Evolutionary conservation across 2,797 vertebrate species (phyloP).

Genomic region (Anniella stebbinsi): DNA sequence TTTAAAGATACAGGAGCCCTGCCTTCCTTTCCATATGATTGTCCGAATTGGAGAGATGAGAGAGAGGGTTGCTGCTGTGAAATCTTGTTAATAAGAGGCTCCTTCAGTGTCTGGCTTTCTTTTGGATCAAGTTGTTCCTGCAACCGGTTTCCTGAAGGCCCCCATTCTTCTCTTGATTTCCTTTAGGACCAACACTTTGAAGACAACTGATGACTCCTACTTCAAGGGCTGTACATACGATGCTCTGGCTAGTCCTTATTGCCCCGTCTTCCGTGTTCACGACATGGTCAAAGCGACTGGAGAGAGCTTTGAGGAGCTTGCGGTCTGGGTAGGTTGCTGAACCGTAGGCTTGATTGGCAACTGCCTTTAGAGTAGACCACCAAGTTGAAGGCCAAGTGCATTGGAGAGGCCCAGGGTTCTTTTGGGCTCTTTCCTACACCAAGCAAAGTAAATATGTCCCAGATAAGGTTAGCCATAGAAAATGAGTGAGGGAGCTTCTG

Average conservation of each 20-base stretch:
- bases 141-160: neutral
- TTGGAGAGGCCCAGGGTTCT: neutral
- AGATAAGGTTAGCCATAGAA: no score
- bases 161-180: neutral
- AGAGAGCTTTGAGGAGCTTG: constrained; percentile 74
- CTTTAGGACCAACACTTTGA: constrained; percentile 75
- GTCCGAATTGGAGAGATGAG: no score
- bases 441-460: neutral
- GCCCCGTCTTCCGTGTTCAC: constrained; percentile 77
- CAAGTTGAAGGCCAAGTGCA: neutral
- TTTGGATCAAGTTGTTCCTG: neutral
- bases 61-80: no score
- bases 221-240: constrained; percentile 79
- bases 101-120: neutral
- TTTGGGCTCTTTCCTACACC: neutral
- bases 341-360: neutral
- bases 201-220: constrained; percentile 75
- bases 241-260: constrained; percentile 65
- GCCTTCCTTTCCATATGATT: no score
- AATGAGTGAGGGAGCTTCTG: neutral
- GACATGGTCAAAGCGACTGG: constrained; percentile 76
- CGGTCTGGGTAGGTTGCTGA: constrained; percentile 65
- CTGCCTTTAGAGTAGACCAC: neutral
- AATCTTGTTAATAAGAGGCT: no score
- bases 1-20: no score